Conservation (phyloP, 2,888 invertebrate genomes). For the Noctuana brunneofusca region DNA sequence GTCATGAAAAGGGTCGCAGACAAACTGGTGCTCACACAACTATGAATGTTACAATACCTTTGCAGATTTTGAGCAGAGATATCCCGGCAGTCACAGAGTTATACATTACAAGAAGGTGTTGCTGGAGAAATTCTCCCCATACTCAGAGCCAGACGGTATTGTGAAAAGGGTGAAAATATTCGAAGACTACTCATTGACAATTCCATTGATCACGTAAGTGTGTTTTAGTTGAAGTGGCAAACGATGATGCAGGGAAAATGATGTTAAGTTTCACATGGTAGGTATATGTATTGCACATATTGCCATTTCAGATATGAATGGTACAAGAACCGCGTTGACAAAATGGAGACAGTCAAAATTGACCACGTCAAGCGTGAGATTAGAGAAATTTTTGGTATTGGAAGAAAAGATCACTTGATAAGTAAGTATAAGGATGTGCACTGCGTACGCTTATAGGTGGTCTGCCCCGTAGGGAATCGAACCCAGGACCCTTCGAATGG, state of each 20-base stretch:
- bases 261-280: no score
- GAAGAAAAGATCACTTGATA: slow-evolving; percentile 87
- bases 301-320: slow-evolving; percentile 77
- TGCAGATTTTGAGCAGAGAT: slow-evolving; percentile 86
- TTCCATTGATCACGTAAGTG: slow-evolving; percentile 63
- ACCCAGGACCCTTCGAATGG: no score
- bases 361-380: slow-evolving; percentile 77
- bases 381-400: slow-evolving; percentile 85
- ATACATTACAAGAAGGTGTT: slow-evolving; percentile 88
- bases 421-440: slow-evolving; percentile 79
- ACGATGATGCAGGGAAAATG: no score
- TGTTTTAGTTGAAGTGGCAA: no score
- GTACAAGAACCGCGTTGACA: slow-evolving; percentile 86
- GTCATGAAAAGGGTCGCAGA: no score
- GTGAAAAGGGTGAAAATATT: slow-evolving; percentile 84
- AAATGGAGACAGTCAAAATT: slow-evolving; percentile 79
- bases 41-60: background rate
- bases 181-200: slow-evolving; percentile 82
- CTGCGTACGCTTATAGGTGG: no score
- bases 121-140: slow-evolving; percentile 90
- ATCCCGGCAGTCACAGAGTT: slow-evolving; percentile 87
- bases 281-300: no score
- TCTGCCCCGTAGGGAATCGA: no score
- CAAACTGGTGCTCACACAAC: no score
- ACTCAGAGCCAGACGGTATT: slow-evolving; percentile 88